A percentile compares a stretch with the other conserved stretches of the same genome.
phyloP scores from a whole-genome alignment of 1,140 invertebrate species.

The Drosophila albomicans region DNA sequence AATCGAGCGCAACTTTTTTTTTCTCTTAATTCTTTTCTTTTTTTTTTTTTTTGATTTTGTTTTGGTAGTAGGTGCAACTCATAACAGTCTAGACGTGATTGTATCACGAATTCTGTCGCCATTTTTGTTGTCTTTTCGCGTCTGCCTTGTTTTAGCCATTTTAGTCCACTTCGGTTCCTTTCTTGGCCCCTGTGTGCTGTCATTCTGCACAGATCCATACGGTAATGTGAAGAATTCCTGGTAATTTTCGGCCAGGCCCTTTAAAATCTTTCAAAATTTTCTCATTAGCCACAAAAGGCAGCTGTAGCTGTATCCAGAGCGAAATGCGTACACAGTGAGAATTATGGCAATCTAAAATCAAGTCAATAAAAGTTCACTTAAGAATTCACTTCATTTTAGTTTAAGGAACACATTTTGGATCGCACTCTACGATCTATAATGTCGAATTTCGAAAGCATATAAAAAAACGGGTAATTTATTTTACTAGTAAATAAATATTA shows the following conservation, averaged over 20 bases:
- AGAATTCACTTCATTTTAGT: no score
- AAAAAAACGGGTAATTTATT: no score
- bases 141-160: conserved; percentile 54
- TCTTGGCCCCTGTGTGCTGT: not conserved
- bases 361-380: no score
- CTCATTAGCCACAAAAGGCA: conserved; percentile 30
- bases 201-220: conserved; percentile 4
- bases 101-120: conserved; percentile 84
- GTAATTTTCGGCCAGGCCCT: conserved; percentile 30
- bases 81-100: conserved; percentile 84
- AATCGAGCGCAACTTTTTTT: not conserved
- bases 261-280: conserved; percentile 33
- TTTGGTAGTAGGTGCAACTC: conserved; percentile 74
- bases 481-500: no score
- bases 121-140: conserved; percentile 72
- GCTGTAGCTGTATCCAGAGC: not conserved
- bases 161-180: conserved; percentile 35
- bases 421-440: no score
- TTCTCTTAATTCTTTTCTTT: conserved; percentile 24
- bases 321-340: not conserved
- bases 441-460: no score
- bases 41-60: conserved; percentile 36
- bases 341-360: no score
- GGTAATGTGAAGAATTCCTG: conserved; percentile 39
- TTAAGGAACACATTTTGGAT: no score